Evolutionary conservation across 2,888 invertebrate species (phyloP).

Genomic region (Eumacrocentrus americanus): DNA sequence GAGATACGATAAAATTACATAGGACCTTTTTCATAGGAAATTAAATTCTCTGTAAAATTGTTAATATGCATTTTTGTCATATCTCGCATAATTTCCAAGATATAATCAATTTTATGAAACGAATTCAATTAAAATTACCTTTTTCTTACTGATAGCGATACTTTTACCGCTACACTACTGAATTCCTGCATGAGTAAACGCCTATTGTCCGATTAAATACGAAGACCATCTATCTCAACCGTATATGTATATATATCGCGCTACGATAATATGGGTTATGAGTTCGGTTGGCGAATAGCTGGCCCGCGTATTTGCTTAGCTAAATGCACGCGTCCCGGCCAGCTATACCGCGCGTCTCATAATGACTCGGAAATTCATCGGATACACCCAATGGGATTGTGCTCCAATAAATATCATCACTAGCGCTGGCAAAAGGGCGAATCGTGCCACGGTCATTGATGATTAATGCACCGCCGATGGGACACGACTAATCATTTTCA

Average conservation of each 20-base stretch:
- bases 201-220: slow-evolving; percentile 2
- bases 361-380: slow-evolving; percentile 16
- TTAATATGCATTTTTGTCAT: no score
- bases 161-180: no score
- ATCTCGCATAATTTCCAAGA: no score
- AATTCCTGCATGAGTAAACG: no score
- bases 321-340: slow-evolving; percentile 3
- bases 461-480: not conserved
- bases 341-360: no score
- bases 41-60: no score
- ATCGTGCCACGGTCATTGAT: not conserved
- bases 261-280: slow-evolving; percentile 18
- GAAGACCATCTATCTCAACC: slow-evolving; percentile 4
- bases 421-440: not conserved
- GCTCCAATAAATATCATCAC: not conserved
- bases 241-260: not conserved
- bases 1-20: no score
- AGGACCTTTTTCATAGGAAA: no score
- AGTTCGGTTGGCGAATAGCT: slow-evolving; percentile 17
- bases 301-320: slow-evolving; percentile 16
- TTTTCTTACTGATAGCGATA: no score
- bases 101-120: no score
- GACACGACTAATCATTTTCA: not conserved
- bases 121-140: no score
- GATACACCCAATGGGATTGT: not conserved